phyloP scores from a whole-genome alignment of 1,140 invertebrate species.

The Helicoverpa armigera region DNA sequence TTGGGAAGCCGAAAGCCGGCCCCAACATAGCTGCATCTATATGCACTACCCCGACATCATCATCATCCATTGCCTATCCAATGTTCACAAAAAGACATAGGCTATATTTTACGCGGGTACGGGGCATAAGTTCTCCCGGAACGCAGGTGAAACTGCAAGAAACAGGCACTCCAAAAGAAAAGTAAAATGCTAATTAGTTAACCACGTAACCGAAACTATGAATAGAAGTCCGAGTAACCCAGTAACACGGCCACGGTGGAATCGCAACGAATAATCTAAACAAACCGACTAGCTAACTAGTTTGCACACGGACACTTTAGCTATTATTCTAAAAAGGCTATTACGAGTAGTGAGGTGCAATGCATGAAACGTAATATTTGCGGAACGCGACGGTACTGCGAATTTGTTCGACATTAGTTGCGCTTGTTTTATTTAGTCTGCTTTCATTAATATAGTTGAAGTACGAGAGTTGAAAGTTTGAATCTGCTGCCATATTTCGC shows the following conservation, averaged over 20 bases:
- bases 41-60: no score
- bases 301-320: neutral
- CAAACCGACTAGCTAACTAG: constrained; percentile 1
- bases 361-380: neutral
- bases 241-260: neutral
- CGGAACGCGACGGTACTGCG: neutral
- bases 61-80: no score
- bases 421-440: neutral
- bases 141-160: neutral
- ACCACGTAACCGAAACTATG: neutral
- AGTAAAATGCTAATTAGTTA: neutral
- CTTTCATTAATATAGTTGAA: no score
- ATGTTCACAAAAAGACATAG: no score
- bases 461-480: no score
- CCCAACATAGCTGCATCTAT: no score
- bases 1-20: no score
- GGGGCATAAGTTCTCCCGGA: neutral
- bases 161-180: neutral
- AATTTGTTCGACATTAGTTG: neutral
- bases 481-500: no score
- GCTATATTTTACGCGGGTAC: no score
- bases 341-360: neutral
- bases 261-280: neutral
- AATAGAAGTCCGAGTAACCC: neutral
- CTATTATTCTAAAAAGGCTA: constrained; percentile 15